Conservation (phyloP, 2,113 vertebrate species). For the Rhagologus leucostigma region DNA sequence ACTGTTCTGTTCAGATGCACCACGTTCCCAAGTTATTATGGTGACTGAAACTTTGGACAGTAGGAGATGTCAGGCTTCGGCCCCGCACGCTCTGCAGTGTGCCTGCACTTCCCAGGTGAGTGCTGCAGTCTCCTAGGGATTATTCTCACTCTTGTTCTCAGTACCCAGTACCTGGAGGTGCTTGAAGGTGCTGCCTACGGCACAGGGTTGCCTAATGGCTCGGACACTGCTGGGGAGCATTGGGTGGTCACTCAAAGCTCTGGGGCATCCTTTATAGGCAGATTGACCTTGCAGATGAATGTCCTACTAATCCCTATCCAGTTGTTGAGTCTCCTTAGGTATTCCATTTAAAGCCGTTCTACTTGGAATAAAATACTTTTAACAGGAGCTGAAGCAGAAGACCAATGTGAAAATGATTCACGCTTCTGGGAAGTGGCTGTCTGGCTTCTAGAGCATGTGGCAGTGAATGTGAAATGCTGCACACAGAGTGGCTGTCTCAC, state of each 20-base stretch:
- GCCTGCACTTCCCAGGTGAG: background rate
- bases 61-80: background rate
- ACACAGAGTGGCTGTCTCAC: background rate
- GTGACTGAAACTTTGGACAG: background rate
- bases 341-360: background rate
- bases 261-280: background rate
- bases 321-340: background rate
- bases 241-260: background rate
- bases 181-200: background rate
- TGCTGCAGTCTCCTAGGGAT: background rate
- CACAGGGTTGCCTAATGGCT: background rate
- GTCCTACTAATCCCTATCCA: background rate
- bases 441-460: background rate
- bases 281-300: background rate
- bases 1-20: background rate
- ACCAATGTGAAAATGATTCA: slow-evolving; percentile 1
- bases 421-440: background rate
- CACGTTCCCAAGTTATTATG: background rate
- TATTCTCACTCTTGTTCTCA: background rate
- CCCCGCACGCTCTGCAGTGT: background rate
- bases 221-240: background rate
- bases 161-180: background rate
- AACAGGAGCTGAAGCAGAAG: background rate
- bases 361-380: background rate
- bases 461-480: background rate